Percentiles rank a stretch among this genome's conserved stretches.
Evolutionary conservation across 2,113 vertebrate species (phyloP).

Genomic region (Trichomycterus rosablanca): DNA sequence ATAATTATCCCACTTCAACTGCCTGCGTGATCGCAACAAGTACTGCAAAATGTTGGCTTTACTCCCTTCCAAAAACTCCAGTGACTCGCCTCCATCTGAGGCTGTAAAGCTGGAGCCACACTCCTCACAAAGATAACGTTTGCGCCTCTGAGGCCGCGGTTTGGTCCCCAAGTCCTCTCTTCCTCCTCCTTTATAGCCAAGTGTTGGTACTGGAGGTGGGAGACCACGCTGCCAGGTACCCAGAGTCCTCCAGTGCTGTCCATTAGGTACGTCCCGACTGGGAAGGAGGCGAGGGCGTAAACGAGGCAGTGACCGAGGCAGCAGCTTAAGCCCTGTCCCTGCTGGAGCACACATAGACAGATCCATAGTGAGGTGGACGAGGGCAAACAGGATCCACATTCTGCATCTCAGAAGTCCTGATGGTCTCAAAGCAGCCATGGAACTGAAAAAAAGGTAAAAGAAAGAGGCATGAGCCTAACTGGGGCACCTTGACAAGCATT

Average conservation of each 20-base stretch:
- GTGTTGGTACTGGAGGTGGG: conserved; percentile 52
- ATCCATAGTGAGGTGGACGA: conserved; percentile 74
- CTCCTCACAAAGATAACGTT: conserved; percentile 29
- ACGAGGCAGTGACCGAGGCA: conserved; percentile 56
- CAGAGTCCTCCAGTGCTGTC: conserved; percentile 65
- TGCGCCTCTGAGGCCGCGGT: conserved; percentile 47
- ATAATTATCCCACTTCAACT: conserved; percentile 65
- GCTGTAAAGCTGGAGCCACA: conserved; percentile 23
- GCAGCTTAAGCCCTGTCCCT: conserved; percentile 61
- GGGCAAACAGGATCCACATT: conserved; percentile 71
- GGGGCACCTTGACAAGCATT: conserved; percentile 2
- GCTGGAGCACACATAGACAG: conserved; percentile 67
- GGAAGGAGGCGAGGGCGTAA: conserved; percentile 57
- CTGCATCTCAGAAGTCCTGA: conserved; percentile 63
- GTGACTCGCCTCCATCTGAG: conserved; percentile 28
- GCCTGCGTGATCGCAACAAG: conserved; percentile 63
- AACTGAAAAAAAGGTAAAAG: conserved; percentile 54
- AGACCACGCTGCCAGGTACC: conserved; percentile 57
- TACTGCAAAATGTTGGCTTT: conserved; percentile 47
- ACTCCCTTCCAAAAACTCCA: conserved; percentile 46
- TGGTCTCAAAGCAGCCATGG: conserved; percentile 61
- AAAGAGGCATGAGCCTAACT: conserved; percentile 30
- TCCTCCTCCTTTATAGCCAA: conserved; percentile 47
- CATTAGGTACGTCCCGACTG: conserved; percentile 60
- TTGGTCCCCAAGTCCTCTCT: conserved; percentile 45